Conservation (phyloP, 1,140 invertebrate genomes). For the Drosophila nigromelanica region DNA sequence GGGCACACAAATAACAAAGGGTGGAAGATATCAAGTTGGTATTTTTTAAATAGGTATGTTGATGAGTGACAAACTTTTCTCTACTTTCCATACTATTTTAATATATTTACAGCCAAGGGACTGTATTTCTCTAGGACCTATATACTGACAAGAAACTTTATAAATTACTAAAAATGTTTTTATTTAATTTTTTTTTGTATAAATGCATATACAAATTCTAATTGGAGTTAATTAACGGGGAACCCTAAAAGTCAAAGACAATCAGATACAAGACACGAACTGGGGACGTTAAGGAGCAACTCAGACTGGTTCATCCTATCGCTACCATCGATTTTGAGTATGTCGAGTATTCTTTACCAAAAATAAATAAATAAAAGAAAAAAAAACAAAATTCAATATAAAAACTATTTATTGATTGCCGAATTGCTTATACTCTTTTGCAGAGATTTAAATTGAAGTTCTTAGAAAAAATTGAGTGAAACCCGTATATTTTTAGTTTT, state of each 20-base stretch:
- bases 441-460: not conserved
- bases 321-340: conserved; percentile 78
- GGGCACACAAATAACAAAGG: not conserved
- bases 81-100: no score
- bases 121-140: no score
- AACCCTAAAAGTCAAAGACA: conserved; percentile 49
- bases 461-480: not conserved
- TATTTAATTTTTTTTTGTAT: not conserved
- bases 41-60: not conserved
- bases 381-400: not conserved
- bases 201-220: conserved; percentile 61
- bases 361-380: not conserved
- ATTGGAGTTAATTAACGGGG: conserved; percentile 75
- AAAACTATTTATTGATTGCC: not conserved
- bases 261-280: conserved; percentile 76
- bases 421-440: conserved; percentile 13
- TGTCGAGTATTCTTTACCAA: conserved; percentile 63
- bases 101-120: no score
- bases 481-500: not conserved
- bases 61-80: not conserved
- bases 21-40: conserved; percentile 2
- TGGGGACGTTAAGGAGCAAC: conserved; percentile 49
- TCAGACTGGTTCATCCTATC: conserved; percentile 63
- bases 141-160: no score
- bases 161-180: not conserved